These are phyloP conservation scores for Cyphomyrus discorhynchus DNA, from an alignment of 2,113 vertebrate species.

Conservation along the genomic window DNA sequence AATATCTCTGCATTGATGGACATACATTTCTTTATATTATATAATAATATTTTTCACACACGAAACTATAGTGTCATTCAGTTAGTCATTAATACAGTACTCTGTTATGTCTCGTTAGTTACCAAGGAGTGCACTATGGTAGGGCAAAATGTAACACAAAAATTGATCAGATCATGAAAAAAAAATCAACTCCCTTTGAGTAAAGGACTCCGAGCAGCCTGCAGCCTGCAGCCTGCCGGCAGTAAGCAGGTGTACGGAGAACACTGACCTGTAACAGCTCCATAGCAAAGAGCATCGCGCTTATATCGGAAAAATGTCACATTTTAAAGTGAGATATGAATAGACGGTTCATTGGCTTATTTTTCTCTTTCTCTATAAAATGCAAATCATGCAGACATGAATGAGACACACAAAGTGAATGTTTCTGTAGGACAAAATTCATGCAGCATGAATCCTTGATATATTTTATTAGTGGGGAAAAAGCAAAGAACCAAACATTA, in stretches of 20 bases:
- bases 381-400: background rate
- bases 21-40: background rate
- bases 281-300: background rate
- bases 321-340: background rate
- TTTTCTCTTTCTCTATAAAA: background rate
- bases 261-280: background rate
- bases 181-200: background rate
- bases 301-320: background rate
- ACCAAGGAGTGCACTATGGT: background rate
- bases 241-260: background rate
- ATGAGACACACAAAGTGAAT: background rate
- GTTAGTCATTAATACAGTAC: background rate
- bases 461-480: background rate
- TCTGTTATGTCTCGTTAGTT: background rate
- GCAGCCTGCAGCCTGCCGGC: background rate
- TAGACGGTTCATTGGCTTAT: background rate
- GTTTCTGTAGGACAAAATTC: background rate
- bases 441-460: background rate
- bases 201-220: background rate
- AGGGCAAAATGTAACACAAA: background rate
- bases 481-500: background rate
- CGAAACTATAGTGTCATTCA: background rate
- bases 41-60: background rate
- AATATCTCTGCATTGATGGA: background rate
- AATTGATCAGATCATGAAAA: conserved; percentile 11